These are phyloP conservation scores for Agelastica alni DNA, from an alignment of 2,888 invertebrate genomes.

Conservation along the genomic window DNA sequence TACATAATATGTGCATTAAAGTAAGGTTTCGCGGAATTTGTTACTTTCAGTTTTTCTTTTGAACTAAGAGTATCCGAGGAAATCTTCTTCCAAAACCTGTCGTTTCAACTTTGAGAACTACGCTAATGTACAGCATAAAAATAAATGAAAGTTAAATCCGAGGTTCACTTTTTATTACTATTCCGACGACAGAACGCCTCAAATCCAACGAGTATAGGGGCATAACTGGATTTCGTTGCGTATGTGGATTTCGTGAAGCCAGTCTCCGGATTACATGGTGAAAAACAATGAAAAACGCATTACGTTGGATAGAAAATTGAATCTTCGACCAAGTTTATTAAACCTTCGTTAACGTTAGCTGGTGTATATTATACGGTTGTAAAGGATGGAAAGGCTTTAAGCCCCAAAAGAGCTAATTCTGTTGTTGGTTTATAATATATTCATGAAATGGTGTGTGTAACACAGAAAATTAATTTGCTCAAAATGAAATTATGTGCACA, in stretches of 20 bases:
- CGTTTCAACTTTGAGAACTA: too few relatives aligned
- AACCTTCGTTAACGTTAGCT: constrained; percentile 4
- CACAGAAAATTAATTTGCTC: too few relatives aligned
- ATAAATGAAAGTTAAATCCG: constrained; percentile 3
- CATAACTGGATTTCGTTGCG: constrained; percentile 5
- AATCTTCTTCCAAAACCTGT: too few relatives aligned
- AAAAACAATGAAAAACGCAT: constrained; percentile 18
- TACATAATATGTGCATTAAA: too few relatives aligned
- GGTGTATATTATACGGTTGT: constrained; percentile 4
- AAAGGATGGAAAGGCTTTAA: not conserved
- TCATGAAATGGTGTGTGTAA: too few relatives aligned
- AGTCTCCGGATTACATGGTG: constrained; percentile 5
- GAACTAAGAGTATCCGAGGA: too few relatives aligned
- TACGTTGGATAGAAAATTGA: constrained; percentile 16
- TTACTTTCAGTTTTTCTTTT: too few relatives aligned
- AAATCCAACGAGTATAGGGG: constrained; percentile 1
- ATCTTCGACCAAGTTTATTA: constrained; percentile 9
- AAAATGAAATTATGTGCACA: too few relatives aligned
- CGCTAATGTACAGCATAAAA: not conserved
- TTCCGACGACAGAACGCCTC: not conserved
- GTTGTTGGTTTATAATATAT: too few relatives aligned
- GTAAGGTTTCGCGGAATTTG: too few relatives aligned
- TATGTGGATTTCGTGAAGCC: constrained; percentile 12
- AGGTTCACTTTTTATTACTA: constrained; percentile 6
- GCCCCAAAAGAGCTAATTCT: too few relatives aligned